Conservation (phyloP, 2,888 invertebrate genomes). For the Epiblema foenella region DNA sequence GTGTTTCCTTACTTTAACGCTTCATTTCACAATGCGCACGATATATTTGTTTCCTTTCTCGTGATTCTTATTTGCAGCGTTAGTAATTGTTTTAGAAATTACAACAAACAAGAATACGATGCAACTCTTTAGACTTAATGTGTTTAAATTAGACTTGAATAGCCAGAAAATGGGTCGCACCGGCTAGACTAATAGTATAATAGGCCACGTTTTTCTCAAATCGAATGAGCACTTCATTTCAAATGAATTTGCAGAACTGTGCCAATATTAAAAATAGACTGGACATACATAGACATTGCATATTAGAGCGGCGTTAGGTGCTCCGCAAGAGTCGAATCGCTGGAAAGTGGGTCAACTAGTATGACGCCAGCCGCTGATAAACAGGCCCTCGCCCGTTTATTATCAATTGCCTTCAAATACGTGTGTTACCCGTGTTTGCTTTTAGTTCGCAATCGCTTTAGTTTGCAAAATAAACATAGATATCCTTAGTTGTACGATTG, state of each 20-base stretch:
- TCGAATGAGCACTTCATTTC: slow-evolving; percentile 57
- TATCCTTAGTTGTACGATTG: slow-evolving; percentile 17
- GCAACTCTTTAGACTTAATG: slow-evolving; percentile 35
- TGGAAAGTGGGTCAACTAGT: slow-evolving; percentile 78
- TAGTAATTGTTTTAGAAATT: slow-evolving; percentile 9
- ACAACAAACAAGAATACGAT: slow-evolving; percentile 35
- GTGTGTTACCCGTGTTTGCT: slow-evolving; percentile 30
- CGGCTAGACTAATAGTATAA: slow-evolving; percentile 54
- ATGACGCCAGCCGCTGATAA: slow-evolving; percentile 82
- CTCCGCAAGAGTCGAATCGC: slow-evolving; percentile 74
- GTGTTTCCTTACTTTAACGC: slow-evolving; percentile 59
- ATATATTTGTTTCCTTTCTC: slow-evolving; percentile 7
- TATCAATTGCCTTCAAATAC: slow-evolving; percentile 72
- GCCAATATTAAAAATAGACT: slow-evolving; percentile 58
- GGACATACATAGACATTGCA: slow-evolving; percentile 50
- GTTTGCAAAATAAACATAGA: slow-evolving; percentile 38
- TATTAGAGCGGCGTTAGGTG: slow-evolving; percentile 65
- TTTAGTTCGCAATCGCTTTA: slow-evolving; percentile 30
- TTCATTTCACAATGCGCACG: slow-evolving; percentile 53
- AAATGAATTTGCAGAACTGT: slow-evolving; percentile 34
- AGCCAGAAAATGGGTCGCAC: slow-evolving; percentile 38
- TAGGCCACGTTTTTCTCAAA: slow-evolving; percentile 53
- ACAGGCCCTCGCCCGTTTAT: slow-evolving; percentile 73
- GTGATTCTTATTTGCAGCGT: slow-evolving; percentile 2
- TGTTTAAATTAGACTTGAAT: slow-evolving; percentile 35